A percentile compares a stretch with the other conserved stretches of the same genome.
Conservation (phyloP, 30 jellyfish, hydroid and myxozoan species). For the Hydractinia symbiolongicarpus region DNA sequence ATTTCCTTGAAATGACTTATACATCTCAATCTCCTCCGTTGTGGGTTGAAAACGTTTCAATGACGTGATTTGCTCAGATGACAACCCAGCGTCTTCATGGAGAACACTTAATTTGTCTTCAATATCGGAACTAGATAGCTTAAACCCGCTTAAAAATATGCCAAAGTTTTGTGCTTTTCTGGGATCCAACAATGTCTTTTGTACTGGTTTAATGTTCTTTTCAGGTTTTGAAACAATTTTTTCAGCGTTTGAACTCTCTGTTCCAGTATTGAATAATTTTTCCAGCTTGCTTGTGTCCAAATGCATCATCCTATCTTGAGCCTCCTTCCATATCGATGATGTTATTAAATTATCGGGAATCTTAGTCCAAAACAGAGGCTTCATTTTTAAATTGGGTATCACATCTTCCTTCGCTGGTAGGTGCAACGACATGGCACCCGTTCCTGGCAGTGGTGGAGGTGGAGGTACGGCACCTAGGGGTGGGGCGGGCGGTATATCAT, state of each 20-base stretch:
- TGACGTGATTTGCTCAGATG: slow-evolving; percentile 70
- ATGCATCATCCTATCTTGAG: slow-evolving; percentile 41
- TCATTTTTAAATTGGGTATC: slow-evolving; percentile 65
- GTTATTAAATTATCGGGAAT: slow-evolving; percentile 65
- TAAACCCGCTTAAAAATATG: slow-evolving; percentile 84
- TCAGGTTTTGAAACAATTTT: background rate
- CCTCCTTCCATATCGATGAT: slow-evolving; percentile 64
- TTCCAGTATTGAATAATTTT: slow-evolving; percentile 35
- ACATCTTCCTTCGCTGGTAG: slow-evolving; percentile 68
- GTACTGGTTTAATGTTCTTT: slow-evolving; percentile 12
- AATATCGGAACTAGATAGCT: slow-evolving; percentile 53
- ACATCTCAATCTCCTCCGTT: slow-evolving; percentile 85
- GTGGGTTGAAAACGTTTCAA: slow-evolving; percentile 89
- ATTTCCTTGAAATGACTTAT: slow-evolving; percentile 55
- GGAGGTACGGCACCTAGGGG: slow-evolving; percentile 33
- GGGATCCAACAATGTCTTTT: slow-evolving; percentile 64
- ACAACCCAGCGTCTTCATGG: slow-evolving; percentile 56
- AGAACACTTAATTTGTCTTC: slow-evolving; percentile 56
- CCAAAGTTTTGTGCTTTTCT: slow-evolving; percentile 95
- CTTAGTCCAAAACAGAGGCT: slow-evolving; percentile 85
- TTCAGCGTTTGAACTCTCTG: background rate
- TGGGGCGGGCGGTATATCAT: slow-evolving; percentile 78
- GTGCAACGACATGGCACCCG: slow-evolving; percentile 22
- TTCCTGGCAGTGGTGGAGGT: slow-evolving; percentile 81
- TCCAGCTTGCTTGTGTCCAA: slow-evolving; percentile 52